These are phyloP conservation scores for Girardia tigrina DNA, from an alignment of 2,888 invertebrate genomes.

Conservation along the genomic window DNA sequence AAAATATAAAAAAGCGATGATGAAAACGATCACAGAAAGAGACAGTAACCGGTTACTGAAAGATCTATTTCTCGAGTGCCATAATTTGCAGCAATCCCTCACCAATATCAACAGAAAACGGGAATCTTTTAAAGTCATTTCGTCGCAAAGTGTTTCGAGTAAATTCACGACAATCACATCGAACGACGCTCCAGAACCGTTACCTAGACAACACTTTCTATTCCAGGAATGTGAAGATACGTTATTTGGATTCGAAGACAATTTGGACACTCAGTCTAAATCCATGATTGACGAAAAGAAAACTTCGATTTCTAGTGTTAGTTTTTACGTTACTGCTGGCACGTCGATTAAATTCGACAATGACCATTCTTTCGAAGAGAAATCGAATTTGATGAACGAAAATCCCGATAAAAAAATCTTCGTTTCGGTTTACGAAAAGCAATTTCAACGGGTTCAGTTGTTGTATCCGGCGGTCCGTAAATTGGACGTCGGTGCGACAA, in stretches of 20 bases:
- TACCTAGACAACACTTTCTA: constrained; percentile 6
- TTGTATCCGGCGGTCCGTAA: not conserved
- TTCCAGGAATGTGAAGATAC: not conserved
- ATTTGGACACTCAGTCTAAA: not conserved
- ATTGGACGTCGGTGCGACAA: too few relatives aligned
- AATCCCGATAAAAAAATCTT: not conserved
- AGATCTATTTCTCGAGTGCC: not conserved
- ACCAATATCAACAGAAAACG: not conserved
- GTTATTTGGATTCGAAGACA: not conserved
- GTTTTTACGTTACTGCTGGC: not conserved
- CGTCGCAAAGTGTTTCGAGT: not conserved
- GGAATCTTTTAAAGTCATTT: not conserved
- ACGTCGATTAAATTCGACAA: not conserved
- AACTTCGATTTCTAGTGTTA: not conserved
- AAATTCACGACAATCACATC: not conserved
- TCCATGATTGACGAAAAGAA: not conserved
- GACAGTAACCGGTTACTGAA: not conserved
- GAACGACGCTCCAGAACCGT: not conserved
- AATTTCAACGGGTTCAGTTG: not conserved
- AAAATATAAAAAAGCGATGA: not conserved
- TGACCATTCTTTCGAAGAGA: too few relatives aligned
- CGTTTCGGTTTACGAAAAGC: not conserved
- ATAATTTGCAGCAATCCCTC: not conserved
- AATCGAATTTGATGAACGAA: not conserved
- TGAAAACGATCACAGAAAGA: not conserved